phyloP scores from a whole-genome alignment of 2,888 invertebrate genomes.

The Hirudinaria manillensis region DNA sequence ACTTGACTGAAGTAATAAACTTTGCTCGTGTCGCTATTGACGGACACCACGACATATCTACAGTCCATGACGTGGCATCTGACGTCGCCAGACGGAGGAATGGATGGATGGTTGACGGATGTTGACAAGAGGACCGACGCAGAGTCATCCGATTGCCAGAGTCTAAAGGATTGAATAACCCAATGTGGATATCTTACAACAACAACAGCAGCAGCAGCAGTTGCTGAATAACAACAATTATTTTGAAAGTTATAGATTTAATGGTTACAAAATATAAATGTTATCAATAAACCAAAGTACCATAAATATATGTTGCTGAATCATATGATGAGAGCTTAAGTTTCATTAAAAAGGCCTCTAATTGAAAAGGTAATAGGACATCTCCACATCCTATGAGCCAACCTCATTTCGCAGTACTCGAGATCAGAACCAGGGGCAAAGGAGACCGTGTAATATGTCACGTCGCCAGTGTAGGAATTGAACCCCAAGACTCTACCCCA shows the following conservation, averaged over 20 bases:
- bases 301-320: too few species aligned
- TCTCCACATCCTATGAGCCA: too few species aligned
- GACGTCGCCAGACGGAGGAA: constrained; percentile 9
- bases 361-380: neutral
- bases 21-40: neutral
- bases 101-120: constrained; percentile 11
- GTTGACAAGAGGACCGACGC: neutral
- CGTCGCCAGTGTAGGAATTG: constrained; percentile 11
- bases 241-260: neutral
- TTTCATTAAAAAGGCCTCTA: neutral
- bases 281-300: neutral
- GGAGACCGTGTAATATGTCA: constrained; percentile 6
- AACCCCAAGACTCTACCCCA: neutral
- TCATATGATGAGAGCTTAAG: neutral
- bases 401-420: constrained; percentile 22
- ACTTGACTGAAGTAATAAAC: constrained; percentile 10
- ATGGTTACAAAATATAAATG: neutral
- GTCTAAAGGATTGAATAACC: neutral
- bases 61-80: neutral
- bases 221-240: too few species aligned
- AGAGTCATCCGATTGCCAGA: neutral
- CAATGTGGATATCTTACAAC: too few species aligned
- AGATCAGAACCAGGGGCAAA: constrained; percentile 3
- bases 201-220: too few species aligned
- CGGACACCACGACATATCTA: constrained; percentile 9